These are phyloP conservation scores for Dusona sp. DNA, from an alignment of 2,888 invertebrate genomes.

Conservation along the genomic window DNA sequence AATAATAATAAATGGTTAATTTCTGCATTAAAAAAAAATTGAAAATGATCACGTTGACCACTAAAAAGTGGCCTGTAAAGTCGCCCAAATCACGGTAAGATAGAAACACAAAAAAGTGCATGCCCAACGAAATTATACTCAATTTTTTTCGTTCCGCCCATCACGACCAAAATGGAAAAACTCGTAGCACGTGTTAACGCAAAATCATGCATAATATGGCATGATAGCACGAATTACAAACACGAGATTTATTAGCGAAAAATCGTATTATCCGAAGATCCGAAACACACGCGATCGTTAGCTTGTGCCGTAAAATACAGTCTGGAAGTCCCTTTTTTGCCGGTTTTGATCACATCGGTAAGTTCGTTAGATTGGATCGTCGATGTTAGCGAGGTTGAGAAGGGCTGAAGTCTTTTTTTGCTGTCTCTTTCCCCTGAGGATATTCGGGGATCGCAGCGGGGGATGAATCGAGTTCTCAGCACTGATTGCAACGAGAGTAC, in stretches of 20 bases:
- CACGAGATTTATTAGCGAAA: not conserved
- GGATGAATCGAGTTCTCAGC: slow-evolving; percentile 32
- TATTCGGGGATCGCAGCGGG: slow-evolving; percentile 41
- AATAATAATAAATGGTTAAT: no score
- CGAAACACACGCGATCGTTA: not conserved
- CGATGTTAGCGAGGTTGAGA: slow-evolving; percentile 10
- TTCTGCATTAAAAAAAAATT: not conserved
- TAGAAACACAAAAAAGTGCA: not conserved
- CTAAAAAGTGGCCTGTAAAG: not conserved
- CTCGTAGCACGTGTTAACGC: not conserved
- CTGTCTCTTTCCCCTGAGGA: not conserved
- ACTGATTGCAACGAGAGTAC: slow-evolving; percentile 29
- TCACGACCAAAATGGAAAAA: not conserved
- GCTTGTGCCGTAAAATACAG: slow-evolving; percentile 2
- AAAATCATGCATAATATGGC: not conserved
- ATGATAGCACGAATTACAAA: slow-evolving; percentile 5
- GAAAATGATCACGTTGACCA: not conserved
- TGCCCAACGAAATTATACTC: not conserved
- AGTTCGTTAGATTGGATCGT: slow-evolving; percentile 48
- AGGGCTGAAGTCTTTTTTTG: slow-evolving; percentile 5
- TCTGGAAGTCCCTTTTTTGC: not conserved
- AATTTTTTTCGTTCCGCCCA: not conserved
- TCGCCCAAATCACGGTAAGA: not conserved
- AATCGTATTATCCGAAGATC: not conserved
- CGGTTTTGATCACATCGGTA: slow-evolving; percentile 33